Evolutionary conservation across 2,888 invertebrate species (phyloP).

Genomic region (Drosophila kokeensis): DNA sequence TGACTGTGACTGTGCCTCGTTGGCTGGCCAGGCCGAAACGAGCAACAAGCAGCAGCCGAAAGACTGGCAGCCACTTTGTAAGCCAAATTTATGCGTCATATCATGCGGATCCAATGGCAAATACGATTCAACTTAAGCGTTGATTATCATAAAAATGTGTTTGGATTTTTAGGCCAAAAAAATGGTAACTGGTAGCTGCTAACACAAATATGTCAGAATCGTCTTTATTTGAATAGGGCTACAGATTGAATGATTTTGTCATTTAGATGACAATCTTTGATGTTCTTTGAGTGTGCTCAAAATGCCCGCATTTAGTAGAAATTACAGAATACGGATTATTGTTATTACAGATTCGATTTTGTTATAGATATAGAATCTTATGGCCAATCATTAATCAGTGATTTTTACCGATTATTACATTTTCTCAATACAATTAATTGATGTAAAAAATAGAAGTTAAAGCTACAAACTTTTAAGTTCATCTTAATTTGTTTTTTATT

Average conservation of each 20-base stretch:
- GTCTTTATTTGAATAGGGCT: slow-evolving; percentile 15
- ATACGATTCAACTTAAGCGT: slow-evolving; percentile 41
- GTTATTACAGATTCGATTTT: not conserved
- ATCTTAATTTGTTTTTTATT: not conserved
- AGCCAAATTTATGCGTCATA: slow-evolving; percentile 76
- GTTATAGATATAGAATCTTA: not conserved
- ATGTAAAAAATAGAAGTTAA: too few relatives aligned
- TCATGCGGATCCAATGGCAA: slow-evolving; percentile 56
- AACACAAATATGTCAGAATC: slow-evolving; percentile 20
- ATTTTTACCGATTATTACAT: not conserved
- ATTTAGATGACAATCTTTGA: slow-evolving; percentile 34
- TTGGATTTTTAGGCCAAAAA: slow-evolving; percentile 17
- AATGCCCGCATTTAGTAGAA: not conserved
- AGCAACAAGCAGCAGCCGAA: slow-evolving; percentile 16
- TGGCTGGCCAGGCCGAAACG: slow-evolving; percentile 28
- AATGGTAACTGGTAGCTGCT: slow-evolving; percentile 32
- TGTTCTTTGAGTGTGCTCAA: not conserved
- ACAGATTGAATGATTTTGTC: slow-evolving; percentile 1
- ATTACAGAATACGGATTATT: not conserved
- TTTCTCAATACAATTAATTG: not conserved
- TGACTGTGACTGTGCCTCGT: slow-evolving; percentile 45
- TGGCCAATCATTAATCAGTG: not conserved
- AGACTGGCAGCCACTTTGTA: slow-evolving; percentile 47
- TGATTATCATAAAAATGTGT: slow-evolving; percentile 42
- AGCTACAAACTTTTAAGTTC: not conserved